Evolutionary conservation across 2,888 invertebrate genomes (phyloP).

Genomic region (Dorcus hopei): DNA sequence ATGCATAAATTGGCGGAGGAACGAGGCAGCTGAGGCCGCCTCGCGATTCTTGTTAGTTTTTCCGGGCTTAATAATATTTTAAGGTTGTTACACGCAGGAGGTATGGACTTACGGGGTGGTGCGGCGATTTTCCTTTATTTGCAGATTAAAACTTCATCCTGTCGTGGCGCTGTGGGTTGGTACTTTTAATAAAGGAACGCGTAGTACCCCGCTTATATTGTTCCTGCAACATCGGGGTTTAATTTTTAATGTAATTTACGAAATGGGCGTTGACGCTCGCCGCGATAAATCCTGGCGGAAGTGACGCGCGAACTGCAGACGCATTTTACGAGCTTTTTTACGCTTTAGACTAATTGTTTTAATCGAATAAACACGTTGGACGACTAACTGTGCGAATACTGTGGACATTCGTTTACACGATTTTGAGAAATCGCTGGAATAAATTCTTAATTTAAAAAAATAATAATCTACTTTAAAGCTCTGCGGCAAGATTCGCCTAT

Average conservation of each 20-base stretch:
- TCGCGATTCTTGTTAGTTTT: no score
- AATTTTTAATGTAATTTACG: conserved; percentile 23
- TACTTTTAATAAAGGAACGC: conserved; percentile 47
- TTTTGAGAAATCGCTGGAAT: no score
- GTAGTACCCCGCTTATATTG: conserved; percentile 38
- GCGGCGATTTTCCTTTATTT: neutral
- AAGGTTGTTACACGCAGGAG: no score
- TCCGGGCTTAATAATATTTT: no score
- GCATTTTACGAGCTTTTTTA: conserved; percentile 25
- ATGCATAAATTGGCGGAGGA: conserved; percentile 46
- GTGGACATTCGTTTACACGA: neutral
- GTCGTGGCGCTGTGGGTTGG: conserved; percentile 46
- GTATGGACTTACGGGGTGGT: no score
- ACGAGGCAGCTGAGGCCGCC: conserved; percentile 15
- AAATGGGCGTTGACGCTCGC: conserved; percentile 35
- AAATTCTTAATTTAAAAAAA: no score
- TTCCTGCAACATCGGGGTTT: conserved; percentile 34
- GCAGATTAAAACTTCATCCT: conserved; percentile 51
- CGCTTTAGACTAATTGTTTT: conserved; percentile 39
- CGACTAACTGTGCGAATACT: neutral
- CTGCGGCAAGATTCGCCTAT: no score
- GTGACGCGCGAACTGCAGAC: conserved; percentile 21
- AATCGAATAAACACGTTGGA: conserved; percentile 37
- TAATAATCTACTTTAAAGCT: no score
- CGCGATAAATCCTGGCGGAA: conserved; percentile 30